Conservation (phyloP, 2,113 vertebrate species). For the Psittacula cyanocephala region DNA sequence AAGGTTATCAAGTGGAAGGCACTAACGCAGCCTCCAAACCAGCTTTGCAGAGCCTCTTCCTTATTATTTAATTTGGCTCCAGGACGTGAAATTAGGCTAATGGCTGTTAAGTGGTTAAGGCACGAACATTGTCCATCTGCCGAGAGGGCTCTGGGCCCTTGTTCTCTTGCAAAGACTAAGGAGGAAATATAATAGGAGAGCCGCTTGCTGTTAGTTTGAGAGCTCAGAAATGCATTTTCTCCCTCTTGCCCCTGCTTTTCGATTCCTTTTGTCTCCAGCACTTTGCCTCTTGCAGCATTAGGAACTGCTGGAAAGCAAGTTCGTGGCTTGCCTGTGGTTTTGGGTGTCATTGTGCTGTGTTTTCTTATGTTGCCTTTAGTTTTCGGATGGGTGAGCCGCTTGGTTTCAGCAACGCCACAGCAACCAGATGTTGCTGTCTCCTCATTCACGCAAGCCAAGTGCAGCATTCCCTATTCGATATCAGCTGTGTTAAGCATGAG, state of each 20-base stretch:
- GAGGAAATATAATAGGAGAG: conserved; percentile 70
- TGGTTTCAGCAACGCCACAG: conserved; percentile 5
- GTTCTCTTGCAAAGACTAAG: conserved; percentile 77
- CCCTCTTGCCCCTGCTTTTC: conserved; percentile 48
- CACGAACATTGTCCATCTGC: conserved; percentile 80
- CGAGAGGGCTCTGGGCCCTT: conserved; percentile 76
- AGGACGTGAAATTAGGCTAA: conserved; percentile 80
- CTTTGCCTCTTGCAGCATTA: conserved; percentile 61
- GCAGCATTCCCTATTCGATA: background rate
- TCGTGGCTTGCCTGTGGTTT: background rate
- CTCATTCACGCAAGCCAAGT: background rate
- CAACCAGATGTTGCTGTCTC: conserved; percentile 38
- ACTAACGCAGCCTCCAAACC: conserved; percentile 72
- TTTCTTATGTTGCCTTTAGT: background rate
- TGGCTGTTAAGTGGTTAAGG: conserved; percentile 82
- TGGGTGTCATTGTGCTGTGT: background rate
- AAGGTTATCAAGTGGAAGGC: conserved; percentile 73
- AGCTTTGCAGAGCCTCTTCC: conserved; percentile 80
- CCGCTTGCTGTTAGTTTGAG: conserved; percentile 67
- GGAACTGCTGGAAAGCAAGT: conserved; percentile 61
- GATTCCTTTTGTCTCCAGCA: conserved; percentile 52
- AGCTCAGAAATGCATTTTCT: conserved; percentile 67
- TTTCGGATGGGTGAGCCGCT: conserved; percentile 21
- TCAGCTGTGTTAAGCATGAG: background rate
- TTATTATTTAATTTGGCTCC: conserved; percentile 85